Evolutionary conservation across 2,888 invertebrate genomes (phyloP), one percentile per base, ranked within the genome.

Genomic region (Orchestes rusci): DNA sequence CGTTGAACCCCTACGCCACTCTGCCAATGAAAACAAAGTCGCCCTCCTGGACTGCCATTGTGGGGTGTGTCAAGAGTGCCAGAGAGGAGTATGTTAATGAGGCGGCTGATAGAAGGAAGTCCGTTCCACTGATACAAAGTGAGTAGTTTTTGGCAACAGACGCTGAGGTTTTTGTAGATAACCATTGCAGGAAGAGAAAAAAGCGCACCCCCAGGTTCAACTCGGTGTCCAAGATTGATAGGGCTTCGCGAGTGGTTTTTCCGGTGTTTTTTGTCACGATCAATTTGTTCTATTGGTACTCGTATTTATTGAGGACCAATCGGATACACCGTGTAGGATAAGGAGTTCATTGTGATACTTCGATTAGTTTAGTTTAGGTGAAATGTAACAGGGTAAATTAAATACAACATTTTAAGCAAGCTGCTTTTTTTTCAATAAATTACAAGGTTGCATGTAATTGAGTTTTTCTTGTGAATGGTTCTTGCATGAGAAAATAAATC

Each of bases 211-310:
- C 80, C 0, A 70, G 81, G 52, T 82, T 81, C 58, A 87, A 87
- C 67, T 85, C 85, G 17, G 86, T 87, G 2, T 86, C 86, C 45
- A 82, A 83, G 68, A 84, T 88, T 52, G 88, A 88, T 68, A 73
- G 80, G 15, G 79, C 79, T 13, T 82, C 84, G 5, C 69, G 88
- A 30, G 72, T 87, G 29, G 75, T 84, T 18, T 88, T 89, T 62
- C 89, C 89, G 0, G 58, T 85, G 39, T 73, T 81, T 32, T 89
- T 88, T 66, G 63, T 83, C 3, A 70, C 81, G 8, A 83, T 88
- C 54, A 87, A 88, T 65, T 67, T 83, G 43, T 78, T 85, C 64
- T 89, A 89, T 63, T 89, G 88, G 85, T 80, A 76, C 56, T 78
- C 79, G 4, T 86, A 84, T 61, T 69, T 85, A 44, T 75, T 79